Percentiles rank a stretch among this genome's conserved stretches.
Evolutionary conservation across 2,113 vertebrate species (phyloP).

Genomic region (Jaculus jaculus): DNA sequence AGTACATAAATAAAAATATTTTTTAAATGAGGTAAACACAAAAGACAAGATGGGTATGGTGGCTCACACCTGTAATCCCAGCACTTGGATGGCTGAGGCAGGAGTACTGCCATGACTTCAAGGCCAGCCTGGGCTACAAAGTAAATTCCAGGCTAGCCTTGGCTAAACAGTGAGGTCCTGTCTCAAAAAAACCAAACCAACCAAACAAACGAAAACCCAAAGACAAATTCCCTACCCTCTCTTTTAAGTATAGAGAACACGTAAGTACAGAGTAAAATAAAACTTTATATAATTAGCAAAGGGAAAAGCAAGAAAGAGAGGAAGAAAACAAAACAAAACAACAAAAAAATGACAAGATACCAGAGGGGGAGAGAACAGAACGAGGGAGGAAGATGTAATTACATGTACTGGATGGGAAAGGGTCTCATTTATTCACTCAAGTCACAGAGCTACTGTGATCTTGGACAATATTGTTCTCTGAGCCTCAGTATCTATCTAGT

Average conservation of each 20-base stretch:
- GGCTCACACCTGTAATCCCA: background rate
- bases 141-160: too few species aligned
- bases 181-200: too few species aligned
- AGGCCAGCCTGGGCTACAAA: too few species aligned
- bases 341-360: too few species aligned
- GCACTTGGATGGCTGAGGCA: background rate
- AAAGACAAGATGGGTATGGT: too few species aligned
- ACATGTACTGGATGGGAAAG: background rate
- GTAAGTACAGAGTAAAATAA: slow-evolving; percentile 37
- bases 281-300: slow-evolving; percentile 37
- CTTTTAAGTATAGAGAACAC: background rate
- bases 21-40: too few species aligned
- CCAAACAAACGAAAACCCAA: background rate
- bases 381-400: background rate
- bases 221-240: background rate
- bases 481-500: background rate
- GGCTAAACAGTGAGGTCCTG: too few species aligned
- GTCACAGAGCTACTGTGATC: background rate
- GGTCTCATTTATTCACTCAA: background rate
- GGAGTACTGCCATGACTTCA: too few species aligned
- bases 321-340: background rate
- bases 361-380: background rate
- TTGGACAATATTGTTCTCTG: background rate
- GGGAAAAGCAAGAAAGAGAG: background rate
- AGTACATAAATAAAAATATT: too few species aligned